phyloP scores from a whole-genome alignment of 2,888 invertebrate genomes.

The Melanostoma scalare region DNA sequence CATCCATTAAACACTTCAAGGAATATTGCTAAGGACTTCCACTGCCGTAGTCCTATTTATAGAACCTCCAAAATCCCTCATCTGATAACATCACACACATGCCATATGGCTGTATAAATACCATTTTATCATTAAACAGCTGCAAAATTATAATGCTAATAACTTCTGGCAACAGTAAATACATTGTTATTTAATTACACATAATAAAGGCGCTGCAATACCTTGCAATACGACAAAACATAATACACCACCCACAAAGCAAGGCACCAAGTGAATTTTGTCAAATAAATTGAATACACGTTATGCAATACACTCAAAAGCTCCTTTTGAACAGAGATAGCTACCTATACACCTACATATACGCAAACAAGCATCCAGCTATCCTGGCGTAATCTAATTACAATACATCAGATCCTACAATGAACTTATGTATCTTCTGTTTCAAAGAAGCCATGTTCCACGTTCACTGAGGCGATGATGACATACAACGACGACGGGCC shows the following conservation, averaged over 20 bases:
- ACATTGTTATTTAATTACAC: constrained; percentile 60
- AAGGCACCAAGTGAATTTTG: constrained; percentile 22
- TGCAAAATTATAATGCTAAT: constrained; percentile 43
- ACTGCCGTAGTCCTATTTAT: too few relatives aligned
- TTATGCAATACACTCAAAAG: background rate
- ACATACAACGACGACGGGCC: background rate
- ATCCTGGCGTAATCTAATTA: constrained; percentile 57
- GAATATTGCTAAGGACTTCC: too few relatives aligned
- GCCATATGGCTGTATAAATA: background rate
- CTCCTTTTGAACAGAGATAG: background rate
- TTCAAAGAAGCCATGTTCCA: constrained; percentile 43
- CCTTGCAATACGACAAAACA: constrained; percentile 45
- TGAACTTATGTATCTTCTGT: constrained; percentile 55
- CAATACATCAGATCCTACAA: constrained; percentile 65
- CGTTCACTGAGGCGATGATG: background rate
- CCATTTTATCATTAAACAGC: constrained; percentile 11
- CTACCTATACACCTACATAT: background rate
- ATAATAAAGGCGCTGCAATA: constrained; percentile 42
- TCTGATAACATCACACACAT: too few relatives aligned
- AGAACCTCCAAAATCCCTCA: too few relatives aligned
- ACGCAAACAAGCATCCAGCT: constrained; percentile 1
- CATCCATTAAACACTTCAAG: too few relatives aligned
- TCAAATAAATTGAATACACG: constrained; percentile 41
- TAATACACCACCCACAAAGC: background rate
- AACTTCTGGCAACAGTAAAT: constrained; percentile 50